Evolutionary conservation across 2,888 invertebrate genomes (phyloP), one percentile per base, ranked within the genome.

Genomic region (Eulithis prunata): DNA sequence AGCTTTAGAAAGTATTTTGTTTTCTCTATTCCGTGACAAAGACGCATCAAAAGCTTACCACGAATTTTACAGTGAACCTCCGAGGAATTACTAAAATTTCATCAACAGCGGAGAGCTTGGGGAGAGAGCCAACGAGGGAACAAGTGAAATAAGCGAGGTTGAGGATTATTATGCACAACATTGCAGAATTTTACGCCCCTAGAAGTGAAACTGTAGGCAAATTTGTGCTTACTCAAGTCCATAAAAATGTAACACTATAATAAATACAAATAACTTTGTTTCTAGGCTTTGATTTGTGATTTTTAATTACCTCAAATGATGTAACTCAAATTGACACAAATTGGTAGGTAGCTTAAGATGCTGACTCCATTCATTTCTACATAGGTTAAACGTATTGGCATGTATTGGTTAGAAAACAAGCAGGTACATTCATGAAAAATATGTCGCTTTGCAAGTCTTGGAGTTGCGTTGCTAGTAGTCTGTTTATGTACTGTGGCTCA

Each of bases 71-170:
- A 84, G 79, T 45, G 36, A 77, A 79, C 76, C 83, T 85, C 78
- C 75, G 76, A 86, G 83, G 83, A 83, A 83, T 83, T 75, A 76
- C 79, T 83, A 70, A 89, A 90, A 91, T 91, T 90, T 90, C 87
- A 90, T 90, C 87, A 89, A 83, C 83, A 79, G 78, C 78, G 77
- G 74, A 78, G 82, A 74, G 78, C 79, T 75, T 78, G 78, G 78
- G 77, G 72, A 64, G 72, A 64, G 53, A 68, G 55, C 36, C 54
- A 60, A 87, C 83, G 87, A 89, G 91, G 92, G 92, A 87, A 82
- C 90, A 90, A 91, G 91, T 91, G 92, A 92, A 91, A 91, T 90
- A 91, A 91, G 86, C 86, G 86, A 84, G 87, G 64, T 87, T 80
- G 80, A 72, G 85, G 90, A 91, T 91, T 91, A 92, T 91, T 10